Evolutionary conservation across 2,797 vertebrate genomes (phyloP).

Genomic region (Eleutherodactylus coqui): DNA sequence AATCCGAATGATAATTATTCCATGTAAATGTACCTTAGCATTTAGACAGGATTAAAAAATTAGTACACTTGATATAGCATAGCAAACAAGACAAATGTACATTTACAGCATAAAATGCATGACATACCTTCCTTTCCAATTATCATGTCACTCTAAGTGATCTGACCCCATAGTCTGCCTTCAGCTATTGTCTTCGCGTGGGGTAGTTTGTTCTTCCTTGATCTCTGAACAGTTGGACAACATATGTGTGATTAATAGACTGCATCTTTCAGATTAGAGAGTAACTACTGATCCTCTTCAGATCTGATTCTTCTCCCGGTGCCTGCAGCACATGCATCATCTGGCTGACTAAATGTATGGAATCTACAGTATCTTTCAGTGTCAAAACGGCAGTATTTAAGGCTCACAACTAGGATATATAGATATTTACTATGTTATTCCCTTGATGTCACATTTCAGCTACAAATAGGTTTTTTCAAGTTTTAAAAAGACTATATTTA

Average conservation of each 20-base stretch:
- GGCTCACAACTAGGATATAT: too few relatives aligned
- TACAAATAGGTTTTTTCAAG: too few relatives aligned
- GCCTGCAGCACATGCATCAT: constrained; percentile 7
- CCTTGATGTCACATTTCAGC: too few relatives aligned
- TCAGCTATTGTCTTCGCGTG: constrained; percentile 33
- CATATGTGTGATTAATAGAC: neutral
- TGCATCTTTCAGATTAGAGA: neutral
- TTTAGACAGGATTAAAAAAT: too few relatives aligned
- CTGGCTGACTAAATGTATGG: neutral
- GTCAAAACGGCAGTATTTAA: too few relatives aligned
- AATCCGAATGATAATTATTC: too few relatives aligned
- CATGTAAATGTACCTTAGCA: too few relatives aligned
- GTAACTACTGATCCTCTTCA: too few relatives aligned
- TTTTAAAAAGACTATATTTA: too few relatives aligned
- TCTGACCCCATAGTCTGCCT: constrained; percentile 3
- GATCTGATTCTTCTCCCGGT: neutral
- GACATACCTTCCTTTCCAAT: constrained; percentile 19
- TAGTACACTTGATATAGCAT: neutral
- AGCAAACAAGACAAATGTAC: neutral
- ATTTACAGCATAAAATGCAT: neutral
- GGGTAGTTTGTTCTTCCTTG: constrained; percentile 21
- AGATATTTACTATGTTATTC: too few relatives aligned
- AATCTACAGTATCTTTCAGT: neutral
- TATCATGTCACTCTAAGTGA: constrained; percentile 42
- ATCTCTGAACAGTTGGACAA: neutral